Conservation (phyloP, 2,888 invertebrate genomes). For the Eupeodes latifasciatus region DNA sequence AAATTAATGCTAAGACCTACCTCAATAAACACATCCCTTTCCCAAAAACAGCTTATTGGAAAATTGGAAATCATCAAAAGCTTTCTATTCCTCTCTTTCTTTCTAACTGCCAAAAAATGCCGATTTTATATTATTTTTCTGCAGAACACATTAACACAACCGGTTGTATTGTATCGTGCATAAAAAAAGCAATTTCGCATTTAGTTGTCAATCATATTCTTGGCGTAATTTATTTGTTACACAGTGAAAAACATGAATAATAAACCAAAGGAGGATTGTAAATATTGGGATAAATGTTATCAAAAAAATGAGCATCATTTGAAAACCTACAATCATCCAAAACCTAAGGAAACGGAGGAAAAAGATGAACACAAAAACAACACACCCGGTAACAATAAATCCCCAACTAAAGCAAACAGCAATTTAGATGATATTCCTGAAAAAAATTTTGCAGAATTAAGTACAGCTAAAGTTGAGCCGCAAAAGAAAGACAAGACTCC, state of each 20-base stretch:
- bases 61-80: not conserved
- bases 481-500: not conserved
- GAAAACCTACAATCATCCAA: conserved; percentile 90
- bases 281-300: conserved; percentile 92
- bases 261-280: conserved; percentile 87
- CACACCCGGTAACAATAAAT: not conserved
- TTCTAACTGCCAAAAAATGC: not conserved
- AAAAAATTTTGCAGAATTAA: not conserved
- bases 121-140: not conserved
- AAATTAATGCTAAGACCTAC: no score
- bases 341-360: conserved; percentile 49
- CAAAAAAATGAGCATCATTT: conserved; percentile 91
- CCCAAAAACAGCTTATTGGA: conserved; percentile 12
- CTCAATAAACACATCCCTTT: conserved; percentile 21
- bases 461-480: not conserved
- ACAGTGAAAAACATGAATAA: conserved; percentile 43
- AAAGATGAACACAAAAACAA: conserved; percentile 16
- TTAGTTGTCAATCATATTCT: not conserved
- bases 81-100: not conserved
- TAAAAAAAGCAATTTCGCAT: conserved; percentile 18
- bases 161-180: not conserved
- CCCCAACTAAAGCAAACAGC: not conserved
- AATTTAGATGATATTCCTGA: conserved; percentile 29
- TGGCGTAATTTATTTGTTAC: no score
- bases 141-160: not conserved